A percentile compares a stretch with the other conserved stretches of the same genome.
These are phyloP conservation scores for Galago senegalensis DNA, from an alignment of 2,797 vertebrate genomes.

Conservation along the genomic window DNA sequence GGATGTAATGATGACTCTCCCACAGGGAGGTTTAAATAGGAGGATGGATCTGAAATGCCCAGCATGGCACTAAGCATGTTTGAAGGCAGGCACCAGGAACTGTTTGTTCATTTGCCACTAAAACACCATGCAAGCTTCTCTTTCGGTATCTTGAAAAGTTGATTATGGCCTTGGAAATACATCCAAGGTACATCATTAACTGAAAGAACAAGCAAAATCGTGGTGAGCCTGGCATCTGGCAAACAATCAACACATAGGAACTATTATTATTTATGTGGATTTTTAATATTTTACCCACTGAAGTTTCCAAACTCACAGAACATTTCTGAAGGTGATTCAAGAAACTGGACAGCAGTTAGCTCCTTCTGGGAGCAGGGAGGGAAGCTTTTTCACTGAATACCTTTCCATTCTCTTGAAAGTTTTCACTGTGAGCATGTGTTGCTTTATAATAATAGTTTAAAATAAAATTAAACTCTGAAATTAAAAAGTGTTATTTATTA, in stretches of 20 bases:
- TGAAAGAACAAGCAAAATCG: rapidly evolving
- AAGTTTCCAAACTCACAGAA: rapidly evolving
- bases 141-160: background rate
- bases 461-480: background rate
- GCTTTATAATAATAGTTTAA: background rate
- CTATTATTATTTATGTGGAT: background rate
- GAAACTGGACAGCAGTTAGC: background rate
- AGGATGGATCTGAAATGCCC: background rate
- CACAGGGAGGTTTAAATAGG: rapidly evolving
- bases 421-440: background rate
- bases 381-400: background rate
- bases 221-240: background rate
- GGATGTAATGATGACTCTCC: background rate
- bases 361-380: background rate
- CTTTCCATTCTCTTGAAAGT: background rate
- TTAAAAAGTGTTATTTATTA: background rate
- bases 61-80: rapidly evolving
- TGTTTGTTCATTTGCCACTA: rapidly evolving
- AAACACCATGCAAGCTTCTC: background rate
- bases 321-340: rapidly evolving
- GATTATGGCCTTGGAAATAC: rapidly evolving
- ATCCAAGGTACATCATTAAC: background rate
- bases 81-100: background rate
- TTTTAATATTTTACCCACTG: background rate
- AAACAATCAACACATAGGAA: rapidly evolving